Base-by-base conservation (phyloP, 2,113 vertebrate genomes). In the Xiphophorus hellerii region DNA sequence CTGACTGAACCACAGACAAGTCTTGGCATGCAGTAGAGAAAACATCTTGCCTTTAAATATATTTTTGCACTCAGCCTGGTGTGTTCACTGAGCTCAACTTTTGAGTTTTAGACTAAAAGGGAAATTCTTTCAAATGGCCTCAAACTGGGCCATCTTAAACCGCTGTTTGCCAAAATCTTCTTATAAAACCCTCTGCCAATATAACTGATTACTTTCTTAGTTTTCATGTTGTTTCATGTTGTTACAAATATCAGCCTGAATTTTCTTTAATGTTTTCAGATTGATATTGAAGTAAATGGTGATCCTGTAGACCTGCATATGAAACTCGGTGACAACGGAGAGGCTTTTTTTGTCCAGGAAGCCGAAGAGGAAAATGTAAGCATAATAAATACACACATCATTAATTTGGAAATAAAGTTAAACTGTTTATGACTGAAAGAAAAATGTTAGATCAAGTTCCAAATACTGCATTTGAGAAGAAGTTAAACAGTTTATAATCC, bases 321-420 rank as follows among this genome's bases (percentile, higher is more conserved):
- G 98, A 99, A 99, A 84, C 90, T 99, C 33, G 98, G 98, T 61
- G 98, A 99, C 89, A 99, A 98, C 69, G 98, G 98, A 89, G 98
- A 99, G 94, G 98, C 98, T 71, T 99, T 99, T 92, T 99, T 99
- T 85, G 98, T 99, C 31, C 96, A 99, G 88, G 98, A 99, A 93
- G 92, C 96, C 0, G 96, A 96, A 84, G 95, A 97, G 84, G 94
- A 94, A 83, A 95, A 97, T 80, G 98, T 99, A 93, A 97, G 97
- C 83, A 39, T 29, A 44, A 25, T 5, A 58, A 13, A 5, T 61
- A 5, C 28, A 65, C 51, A 63, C 64, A 64, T 54, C 1, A 31
- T 5, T 4, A 10, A 5, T 25, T 42, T 29, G 0, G 29, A 69
- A 27, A 60, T n/a, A 35, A 29, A 64, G 28, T 12, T 37, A 66